These are phyloP conservation scores for Synergus itoensis DNA, from an alignment of 2,888 invertebrate species.

Conservation along the genomic window DNA sequence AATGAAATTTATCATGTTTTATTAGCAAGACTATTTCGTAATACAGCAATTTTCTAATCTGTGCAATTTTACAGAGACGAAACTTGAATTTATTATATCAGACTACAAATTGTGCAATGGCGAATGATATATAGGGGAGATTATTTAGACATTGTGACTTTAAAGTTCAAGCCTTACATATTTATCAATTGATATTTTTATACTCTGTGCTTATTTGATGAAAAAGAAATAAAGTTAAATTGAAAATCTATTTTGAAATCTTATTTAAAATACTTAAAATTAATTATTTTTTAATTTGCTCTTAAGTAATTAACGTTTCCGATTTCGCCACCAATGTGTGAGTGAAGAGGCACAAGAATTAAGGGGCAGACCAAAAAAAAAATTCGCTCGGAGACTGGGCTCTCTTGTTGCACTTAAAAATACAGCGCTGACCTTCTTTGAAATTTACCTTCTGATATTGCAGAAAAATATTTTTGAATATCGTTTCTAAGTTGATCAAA, in stretches of 20 bases:
- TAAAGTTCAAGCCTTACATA: background rate
- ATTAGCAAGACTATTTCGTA: too few species aligned
- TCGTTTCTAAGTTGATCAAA: conserved; percentile 62
- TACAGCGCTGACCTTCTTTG: conserved; percentile 65
- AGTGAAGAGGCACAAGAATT: conserved; percentile 9
- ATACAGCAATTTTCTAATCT: too few species aligned
- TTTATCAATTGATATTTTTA: too few species aligned
- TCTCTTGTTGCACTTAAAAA: conserved; percentile 73
- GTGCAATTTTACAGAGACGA: background rate
- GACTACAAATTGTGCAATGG: too few species aligned
- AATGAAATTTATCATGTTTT: too few species aligned
- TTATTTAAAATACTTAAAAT: too few species aligned
- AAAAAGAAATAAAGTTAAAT: background rate
- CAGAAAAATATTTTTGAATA: conserved; percentile 63
- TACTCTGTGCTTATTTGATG: background rate
- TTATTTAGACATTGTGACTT: background rate
- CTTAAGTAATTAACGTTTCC: background rate
- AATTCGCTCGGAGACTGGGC: conserved; percentile 59
- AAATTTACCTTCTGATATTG: conserved; percentile 66
- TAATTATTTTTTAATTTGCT: background rate
- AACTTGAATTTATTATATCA: background rate
- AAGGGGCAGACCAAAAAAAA: conserved; percentile 30
- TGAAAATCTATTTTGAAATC: background rate
- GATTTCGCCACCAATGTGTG: conserved; percentile 6
- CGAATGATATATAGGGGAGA: background rate